These are phyloP conservation scores for Pararge aegeria DNA, from an alignment of 1,140 invertebrate genomes.

Conservation along the genomic window DNA sequence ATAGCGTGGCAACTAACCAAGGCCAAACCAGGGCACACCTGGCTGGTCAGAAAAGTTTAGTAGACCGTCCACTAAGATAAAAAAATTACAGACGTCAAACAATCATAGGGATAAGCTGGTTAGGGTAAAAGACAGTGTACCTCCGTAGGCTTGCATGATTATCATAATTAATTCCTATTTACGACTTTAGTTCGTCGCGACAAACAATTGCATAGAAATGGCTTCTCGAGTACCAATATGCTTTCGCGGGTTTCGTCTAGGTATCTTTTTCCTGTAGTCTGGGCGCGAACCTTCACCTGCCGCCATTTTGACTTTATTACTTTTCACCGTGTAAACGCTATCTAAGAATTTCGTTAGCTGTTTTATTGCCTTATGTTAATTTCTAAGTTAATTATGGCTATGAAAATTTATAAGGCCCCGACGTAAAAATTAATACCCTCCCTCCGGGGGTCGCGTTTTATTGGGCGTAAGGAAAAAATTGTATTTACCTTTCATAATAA, in stretches of 20 bases:
- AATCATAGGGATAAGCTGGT: too few relatives aligned
- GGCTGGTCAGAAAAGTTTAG: too few relatives aligned
- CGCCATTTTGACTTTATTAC: conserved; percentile 69
- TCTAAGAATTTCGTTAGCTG: conserved; percentile 75
- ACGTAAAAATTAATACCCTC: conserved; percentile 70
- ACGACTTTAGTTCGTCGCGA: too few relatives aligned
- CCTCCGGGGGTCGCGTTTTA: conserved; percentile 64
- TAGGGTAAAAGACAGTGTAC: too few relatives aligned
- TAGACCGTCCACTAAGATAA: too few relatives aligned
- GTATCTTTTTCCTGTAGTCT: background rate
- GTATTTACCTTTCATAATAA: conserved; percentile 46
- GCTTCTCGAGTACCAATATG: too few relatives aligned
- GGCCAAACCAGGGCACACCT: too few relatives aligned
- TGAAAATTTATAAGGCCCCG: conserved; percentile 74
- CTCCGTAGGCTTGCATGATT: too few relatives aligned
- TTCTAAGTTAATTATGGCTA: conserved; percentile 78
- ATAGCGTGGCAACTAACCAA: too few relatives aligned
- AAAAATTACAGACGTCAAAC: too few relatives aligned
- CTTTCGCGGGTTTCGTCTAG: background rate
- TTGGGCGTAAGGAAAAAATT: conserved; percentile 53
- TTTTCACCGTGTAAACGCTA: conserved; percentile 58
- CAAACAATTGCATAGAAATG: too few relatives aligned
- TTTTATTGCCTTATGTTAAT: conserved; percentile 78
- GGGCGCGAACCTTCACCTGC: conserved; percentile 51
- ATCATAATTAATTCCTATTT: too few relatives aligned